Evolutionary conservation across 1,140 invertebrate species (phyloP), one percentile per base, ranked within the genome.

Genomic region (Vollenhovia emeryi): DNA sequence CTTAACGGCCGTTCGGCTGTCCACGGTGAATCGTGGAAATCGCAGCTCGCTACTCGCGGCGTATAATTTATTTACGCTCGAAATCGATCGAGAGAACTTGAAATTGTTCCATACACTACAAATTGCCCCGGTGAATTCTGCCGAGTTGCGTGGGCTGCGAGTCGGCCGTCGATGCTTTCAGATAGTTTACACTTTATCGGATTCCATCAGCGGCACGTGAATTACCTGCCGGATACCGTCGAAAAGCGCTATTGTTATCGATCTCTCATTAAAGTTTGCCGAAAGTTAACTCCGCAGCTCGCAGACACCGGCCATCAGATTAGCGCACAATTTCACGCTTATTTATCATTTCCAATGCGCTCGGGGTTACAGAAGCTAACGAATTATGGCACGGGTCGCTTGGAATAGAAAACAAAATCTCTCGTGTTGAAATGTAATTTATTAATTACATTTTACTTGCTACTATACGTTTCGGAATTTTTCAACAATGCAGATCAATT

Each of bases 1-100:
- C 64, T 86, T 71, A 86, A 89, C 43, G 84, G 57, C n/a, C 71
- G 64, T 45, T 64, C 48, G 84, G 48, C 59, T 45, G 60, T 76
- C 43, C 27, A n/a, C 2, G n/a, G 24, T 48, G 30, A 71, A 74
- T 88, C 64, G 27, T 55, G 59, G 50, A 71, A 74, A 48, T 88
- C 57, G 83, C 74, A 71, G 76, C 40, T 57, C 21, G 21, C 30
- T 40, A 48, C 5, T 36, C 21, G 21, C 30, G 3, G 18, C 13
- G 33, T 80, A n/a, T n/a, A 68, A 69, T 80, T 80, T 69, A 80
- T 80, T 80, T 43, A 27, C 62, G 27, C 21, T 24, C 24, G 78
- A 9, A 24, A 80, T 69, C 52, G 50, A 80, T 55, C 13, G 6
- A 36, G 6, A 36, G 33, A 69, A 71, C 78, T 69, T 73, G 5